A percentile compares a stretch with the other conserved stretches of the same genome.
phyloP scores from a whole-genome alignment of 2,888 invertebrate species.

The Eulithis testata region DNA sequence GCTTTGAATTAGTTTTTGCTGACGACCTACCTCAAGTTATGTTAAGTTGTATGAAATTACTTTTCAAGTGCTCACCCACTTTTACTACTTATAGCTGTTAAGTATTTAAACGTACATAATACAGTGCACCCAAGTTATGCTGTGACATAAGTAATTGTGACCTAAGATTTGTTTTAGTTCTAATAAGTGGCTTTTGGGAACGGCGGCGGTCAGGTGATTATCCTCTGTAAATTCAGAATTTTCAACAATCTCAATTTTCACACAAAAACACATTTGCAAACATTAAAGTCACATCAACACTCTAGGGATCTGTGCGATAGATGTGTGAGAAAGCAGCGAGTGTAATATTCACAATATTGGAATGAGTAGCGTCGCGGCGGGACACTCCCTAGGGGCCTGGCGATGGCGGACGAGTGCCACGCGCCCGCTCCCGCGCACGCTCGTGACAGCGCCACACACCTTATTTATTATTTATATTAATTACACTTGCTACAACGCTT shows the following conservation, averaged over 20 bases:
- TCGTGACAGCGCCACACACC: constrained; percentile 53
- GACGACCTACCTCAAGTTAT: constrained; percentile 32
- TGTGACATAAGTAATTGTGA: no score
- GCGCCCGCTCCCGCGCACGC: constrained; percentile 50
- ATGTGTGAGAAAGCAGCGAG: constrained; percentile 74
- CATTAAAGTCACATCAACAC: constrained; percentile 36
- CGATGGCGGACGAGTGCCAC: constrained; percentile 12
- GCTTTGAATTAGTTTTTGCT: constrained; percentile 17
- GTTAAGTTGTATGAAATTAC: constrained; percentile 9
- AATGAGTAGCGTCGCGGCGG: constrained; percentile 54
- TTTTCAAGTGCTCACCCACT: neutral
- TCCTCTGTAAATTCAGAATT: neutral
- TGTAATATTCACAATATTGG: constrained; percentile 75
- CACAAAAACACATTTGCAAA: constrained; percentile 27
- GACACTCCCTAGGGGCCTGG: constrained; percentile 50
- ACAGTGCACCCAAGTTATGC: no score
- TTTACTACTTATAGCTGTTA: neutral
- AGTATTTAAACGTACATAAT: neutral
- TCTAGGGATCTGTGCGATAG: constrained; percentile 52
- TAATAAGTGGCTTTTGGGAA: no score
- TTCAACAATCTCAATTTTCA: constrained; percentile 22
- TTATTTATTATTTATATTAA: constrained; percentile 80
- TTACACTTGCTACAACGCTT: constrained; percentile 60
- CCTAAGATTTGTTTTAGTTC: no score
- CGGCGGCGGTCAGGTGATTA: no score